Conservation (phyloP, 2,888 invertebrate genomes). For the Acanthosepion pharaonis region DNA sequence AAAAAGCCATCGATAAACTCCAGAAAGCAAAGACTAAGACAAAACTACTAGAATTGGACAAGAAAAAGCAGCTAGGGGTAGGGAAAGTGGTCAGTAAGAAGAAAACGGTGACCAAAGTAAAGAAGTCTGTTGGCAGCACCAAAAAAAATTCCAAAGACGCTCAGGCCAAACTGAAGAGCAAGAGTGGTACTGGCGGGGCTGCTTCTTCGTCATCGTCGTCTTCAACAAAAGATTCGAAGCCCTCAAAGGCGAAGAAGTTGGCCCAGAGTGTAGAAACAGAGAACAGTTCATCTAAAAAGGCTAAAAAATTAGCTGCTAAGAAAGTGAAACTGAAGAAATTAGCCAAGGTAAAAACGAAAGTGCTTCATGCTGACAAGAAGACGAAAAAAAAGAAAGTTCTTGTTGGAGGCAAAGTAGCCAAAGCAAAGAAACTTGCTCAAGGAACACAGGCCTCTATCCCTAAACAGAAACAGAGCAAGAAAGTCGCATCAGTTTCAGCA, state of each 20-base stretch:
- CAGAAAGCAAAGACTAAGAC: background rate
- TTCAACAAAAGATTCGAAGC: background rate
- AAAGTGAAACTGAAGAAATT: slow-evolving; percentile 34
- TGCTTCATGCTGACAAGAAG: background rate
- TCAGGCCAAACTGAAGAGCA: background rate
- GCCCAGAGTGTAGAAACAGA: background rate
- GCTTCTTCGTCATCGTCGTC: background rate
- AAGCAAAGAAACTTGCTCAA: slow-evolving; percentile 11
- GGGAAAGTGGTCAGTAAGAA: background rate
- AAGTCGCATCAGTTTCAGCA: background rate
- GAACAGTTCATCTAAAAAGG: background rate
- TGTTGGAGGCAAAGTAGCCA: background rate
- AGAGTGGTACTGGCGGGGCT: background rate
- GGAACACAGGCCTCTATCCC: background rate
- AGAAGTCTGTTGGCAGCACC: background rate
- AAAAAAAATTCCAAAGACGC: background rate
- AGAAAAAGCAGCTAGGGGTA: background rate
- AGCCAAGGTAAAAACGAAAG: background rate
- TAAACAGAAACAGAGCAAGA: background rate
- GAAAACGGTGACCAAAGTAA: background rate
- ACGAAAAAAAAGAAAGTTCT: background rate
- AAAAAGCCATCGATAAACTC: background rate
- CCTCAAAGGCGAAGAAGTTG: slow-evolving; percentile 36
- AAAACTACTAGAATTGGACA: background rate
- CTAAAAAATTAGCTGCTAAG: background rate